phyloP scores from a whole-genome alignment of 2,113 vertebrate genomes.

The Dromas ardeola region DNA sequence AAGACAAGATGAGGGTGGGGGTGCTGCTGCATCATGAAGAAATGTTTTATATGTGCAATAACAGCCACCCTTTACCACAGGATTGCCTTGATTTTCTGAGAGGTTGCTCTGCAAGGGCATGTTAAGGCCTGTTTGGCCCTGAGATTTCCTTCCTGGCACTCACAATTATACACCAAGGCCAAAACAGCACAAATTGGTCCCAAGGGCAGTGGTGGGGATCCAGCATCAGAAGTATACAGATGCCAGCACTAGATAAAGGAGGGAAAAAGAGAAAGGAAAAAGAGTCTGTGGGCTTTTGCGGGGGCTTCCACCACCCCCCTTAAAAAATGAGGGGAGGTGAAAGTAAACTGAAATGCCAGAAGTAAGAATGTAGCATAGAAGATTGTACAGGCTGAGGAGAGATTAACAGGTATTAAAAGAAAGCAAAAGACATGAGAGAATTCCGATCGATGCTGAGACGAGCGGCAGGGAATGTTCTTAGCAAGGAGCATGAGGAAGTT shows the following conservation, averaged over 20 bases:
- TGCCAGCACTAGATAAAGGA: not conserved
- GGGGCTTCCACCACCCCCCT: not conserved
- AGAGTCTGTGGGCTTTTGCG: not conserved
- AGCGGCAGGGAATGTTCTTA: not conserved
- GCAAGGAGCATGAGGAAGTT: not conserved
- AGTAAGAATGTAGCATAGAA: not conserved
- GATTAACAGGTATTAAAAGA: not conserved
- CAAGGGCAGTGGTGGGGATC: not conserved
- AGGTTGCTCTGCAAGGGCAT: not conserved
- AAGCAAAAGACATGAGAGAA: not conserved
- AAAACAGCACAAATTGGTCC: not conserved
- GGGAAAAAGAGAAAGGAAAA: not conserved
- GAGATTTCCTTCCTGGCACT: not conserved
- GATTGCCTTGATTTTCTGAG: not conserved
- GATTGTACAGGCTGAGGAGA: not conserved
- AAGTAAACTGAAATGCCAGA: not conserved
- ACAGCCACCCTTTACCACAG: not conserved
- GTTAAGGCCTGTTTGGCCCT: not conserved
- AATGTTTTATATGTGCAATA: not conserved
- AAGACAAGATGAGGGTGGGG: accelerated
- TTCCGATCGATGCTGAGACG: not conserved
- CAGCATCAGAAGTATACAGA: not conserved
- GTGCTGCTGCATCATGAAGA: not conserved
- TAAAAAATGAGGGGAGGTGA: not conserved
- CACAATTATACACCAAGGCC: not conserved